Base-by-base conservation (phyloP, 2,888 invertebrate genomes). In the Diabrotica balteata region DNA sequence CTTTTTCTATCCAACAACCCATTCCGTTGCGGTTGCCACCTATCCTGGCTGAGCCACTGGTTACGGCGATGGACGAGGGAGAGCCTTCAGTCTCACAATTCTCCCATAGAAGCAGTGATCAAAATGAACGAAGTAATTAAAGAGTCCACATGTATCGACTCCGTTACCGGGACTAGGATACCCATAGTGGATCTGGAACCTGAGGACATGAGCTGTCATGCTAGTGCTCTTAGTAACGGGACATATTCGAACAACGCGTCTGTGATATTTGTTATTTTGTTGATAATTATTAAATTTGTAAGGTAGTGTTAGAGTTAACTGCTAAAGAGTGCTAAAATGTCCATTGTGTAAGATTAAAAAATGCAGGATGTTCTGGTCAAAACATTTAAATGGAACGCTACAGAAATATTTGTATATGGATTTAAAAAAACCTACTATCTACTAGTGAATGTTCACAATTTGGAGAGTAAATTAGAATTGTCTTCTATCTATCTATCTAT, bases 1-100 rank as follows among this genome's bases (percentile, higher is more conserved):
- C 59, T 71, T 22, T 67, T 69, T 32, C 47, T 71, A 47, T 63
- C 71, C 7, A 66, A 63, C 63, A 96, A 96, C 84, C 94, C 94
- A 0, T 87, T 95, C 80, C 89, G 91, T 58, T 96, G 96, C 80
- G 94, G 95, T 78, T 96, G 96, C 80, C 93, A 94, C 72, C 86
- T 95, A 71, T 93, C 95, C 17, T 96, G 95, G 95, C 87, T 95
- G 66, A 95, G 95, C 2, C 91, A 93, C 71, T 96, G 96, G 96
- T 85, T 96, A 74, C 87, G 95, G 42, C 88, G 95, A 59, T 96
- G 96, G 95, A 87, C 95, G 63, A 88, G 95, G 50, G 96, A 96
- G 82, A 93, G 94, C 61, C 90, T 92, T 44, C 91, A 92, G 80
- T 90, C 91, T 50, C 91, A 92, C 80, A 90, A 90, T 66, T 89